Conservation (phyloP, 1,140 invertebrate species). For the Agraylea sexmaculata region DNA sequence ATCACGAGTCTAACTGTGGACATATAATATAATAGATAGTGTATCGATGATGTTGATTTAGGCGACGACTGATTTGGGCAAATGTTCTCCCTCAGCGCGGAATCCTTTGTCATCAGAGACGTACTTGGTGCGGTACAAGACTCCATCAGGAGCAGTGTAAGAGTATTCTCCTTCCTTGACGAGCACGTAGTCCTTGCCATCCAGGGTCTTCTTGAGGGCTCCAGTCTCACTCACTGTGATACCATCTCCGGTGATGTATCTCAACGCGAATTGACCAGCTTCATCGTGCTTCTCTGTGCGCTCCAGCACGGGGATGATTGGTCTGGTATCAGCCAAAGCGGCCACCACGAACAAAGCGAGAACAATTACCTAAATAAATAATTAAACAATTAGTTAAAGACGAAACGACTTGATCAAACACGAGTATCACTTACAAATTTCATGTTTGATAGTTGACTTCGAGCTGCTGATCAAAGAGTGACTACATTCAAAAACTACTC, state of each 20-base stretch:
- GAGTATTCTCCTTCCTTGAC: constrained; percentile 25
- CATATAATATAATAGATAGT: no score
- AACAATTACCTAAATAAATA: constrained; percentile 12
- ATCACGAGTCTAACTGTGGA: no score
- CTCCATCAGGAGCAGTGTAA: constrained; percentile 29
- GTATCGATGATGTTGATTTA: no score
- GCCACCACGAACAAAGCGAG: constrained; percentile 9
- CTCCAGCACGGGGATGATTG: constrained; percentile 20
- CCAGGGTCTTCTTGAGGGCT: constrained; percentile 24
- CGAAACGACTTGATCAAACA: no score
- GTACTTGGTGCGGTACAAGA: constrained; percentile 29
- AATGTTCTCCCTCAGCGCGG: constrained; percentile 27
- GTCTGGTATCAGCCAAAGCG: constrained; percentile 1
- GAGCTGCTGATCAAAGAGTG: no score
- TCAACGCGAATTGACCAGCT: constrained; percentile 30
- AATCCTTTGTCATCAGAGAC: constrained; percentile 30
- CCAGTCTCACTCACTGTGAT: constrained; percentile 29
- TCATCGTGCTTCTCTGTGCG: constrained; percentile 30
- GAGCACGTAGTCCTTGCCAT: constrained; percentile 26
- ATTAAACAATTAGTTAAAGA: no score
- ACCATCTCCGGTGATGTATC: constrained; percentile 31
- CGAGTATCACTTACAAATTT: no score
- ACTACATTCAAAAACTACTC: no score
- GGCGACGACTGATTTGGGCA: constrained; percentile 25
- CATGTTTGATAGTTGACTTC: no score